phyloP scores from a whole-genome alignment of 2,888 invertebrate genomes.

The Tetheella fluctuosa region DNA sequence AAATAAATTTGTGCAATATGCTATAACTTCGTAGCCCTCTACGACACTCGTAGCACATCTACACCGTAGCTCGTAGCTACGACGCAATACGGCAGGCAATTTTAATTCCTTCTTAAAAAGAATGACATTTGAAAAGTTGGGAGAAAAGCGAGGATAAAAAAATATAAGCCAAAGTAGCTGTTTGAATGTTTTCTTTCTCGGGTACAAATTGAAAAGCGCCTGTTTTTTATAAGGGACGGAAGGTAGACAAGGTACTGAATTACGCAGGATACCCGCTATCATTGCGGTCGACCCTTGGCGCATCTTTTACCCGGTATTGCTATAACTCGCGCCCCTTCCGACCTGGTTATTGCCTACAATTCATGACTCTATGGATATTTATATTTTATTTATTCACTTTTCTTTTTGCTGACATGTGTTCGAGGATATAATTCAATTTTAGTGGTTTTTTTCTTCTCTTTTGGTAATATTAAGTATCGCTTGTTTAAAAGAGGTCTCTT shows the following conservation, averaged over 20 bases:
- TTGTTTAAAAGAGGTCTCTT: too few relatives aligned
- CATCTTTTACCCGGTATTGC: neutral
- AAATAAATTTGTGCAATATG: neutral
- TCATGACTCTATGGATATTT: conserved; percentile 7
- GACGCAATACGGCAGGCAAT: neutral
- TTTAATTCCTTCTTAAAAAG: conserved; percentile 5
- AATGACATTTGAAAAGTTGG: conserved; percentile 3
- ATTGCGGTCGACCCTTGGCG: conserved; percentile 37
- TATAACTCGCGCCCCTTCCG: neutral
- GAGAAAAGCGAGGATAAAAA: conserved; percentile 3
- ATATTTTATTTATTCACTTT: conserved; percentile 1
- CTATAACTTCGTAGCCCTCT: neutral
- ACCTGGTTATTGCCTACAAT: conserved; percentile 10
- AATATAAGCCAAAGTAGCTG: conserved; percentile 20
- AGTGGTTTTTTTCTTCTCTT: neutral
- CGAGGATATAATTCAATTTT: neutral
- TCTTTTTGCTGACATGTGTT: conserved; percentile 7
- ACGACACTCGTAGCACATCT: neutral
- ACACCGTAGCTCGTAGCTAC: neutral
- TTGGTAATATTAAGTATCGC: too few relatives aligned
- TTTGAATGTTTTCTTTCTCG: conserved; percentile 61
- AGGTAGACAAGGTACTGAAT: conserved; percentile 49
- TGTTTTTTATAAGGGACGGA: conserved; percentile 45
- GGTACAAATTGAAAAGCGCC: conserved; percentile 65
- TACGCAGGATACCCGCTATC: conserved; percentile 40